Evolutionary conservation across 2,113 vertebrate species (phyloP).

Genomic region (Myodes glareolus): DNA sequence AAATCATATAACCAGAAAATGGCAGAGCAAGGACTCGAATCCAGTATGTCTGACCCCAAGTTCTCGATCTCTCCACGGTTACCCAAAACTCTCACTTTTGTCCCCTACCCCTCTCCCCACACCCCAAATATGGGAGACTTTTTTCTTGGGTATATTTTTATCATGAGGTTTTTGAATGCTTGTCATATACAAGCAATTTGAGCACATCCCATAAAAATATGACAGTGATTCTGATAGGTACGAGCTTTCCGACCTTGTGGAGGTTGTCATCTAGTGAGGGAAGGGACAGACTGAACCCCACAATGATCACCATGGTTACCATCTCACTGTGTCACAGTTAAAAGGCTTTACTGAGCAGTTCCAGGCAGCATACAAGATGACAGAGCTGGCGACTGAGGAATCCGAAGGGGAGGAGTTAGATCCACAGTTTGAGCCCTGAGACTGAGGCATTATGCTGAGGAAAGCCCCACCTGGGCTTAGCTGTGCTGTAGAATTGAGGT

Average conservation of each 20-base stretch:
- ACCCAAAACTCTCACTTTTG: neutral
- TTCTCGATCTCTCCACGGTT: neutral
- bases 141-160: neutral
- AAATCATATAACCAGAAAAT: neutral
- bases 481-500: neutral
- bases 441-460: rapidly evolving
- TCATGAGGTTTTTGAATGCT: neutral
- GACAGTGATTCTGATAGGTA: no score
- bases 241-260: neutral
- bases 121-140: neutral
- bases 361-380: neutral
- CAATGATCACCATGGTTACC: neutral
- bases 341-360: neutral
- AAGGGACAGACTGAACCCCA: neutral
- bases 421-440: neutral
- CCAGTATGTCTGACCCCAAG: neutral
- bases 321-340: neutral
- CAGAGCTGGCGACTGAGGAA: neutral
- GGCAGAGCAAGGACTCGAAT: neutral
- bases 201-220: neutral
- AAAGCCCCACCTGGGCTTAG: neutral
- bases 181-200: neutral
- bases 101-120: neutral
- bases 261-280: neutral
- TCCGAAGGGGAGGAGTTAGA: neutral